Evolutionary conservation across 2,888 invertebrate genomes (phyloP).

Genomic region (Marronus borbonicus): DNA sequence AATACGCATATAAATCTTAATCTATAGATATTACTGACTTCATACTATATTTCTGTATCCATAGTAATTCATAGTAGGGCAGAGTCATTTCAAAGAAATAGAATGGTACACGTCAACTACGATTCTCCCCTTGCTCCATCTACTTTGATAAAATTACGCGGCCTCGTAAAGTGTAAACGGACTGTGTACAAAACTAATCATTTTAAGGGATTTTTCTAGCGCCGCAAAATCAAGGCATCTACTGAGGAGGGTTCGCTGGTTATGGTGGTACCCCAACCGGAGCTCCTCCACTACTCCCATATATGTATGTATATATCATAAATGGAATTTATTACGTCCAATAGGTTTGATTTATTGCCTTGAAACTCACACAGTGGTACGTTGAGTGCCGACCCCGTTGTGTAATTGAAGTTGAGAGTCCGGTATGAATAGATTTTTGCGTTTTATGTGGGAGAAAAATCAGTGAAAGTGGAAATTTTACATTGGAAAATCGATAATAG

Average conservation of each 20-base stretch:
- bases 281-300: conserved; percentile 11
- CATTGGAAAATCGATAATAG: background rate
- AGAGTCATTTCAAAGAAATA: conserved; percentile 1
- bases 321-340: conserved; percentile 57
- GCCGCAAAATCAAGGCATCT: conserved; percentile 43
- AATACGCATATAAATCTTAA: no score
- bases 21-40: no score
- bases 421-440: conserved; percentile 9
- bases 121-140: conserved; percentile 23
- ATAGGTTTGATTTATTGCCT: conserved; percentile 55
- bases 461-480: conserved; percentile 2
- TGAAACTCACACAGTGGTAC: conserved; percentile 1
- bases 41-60: no score
- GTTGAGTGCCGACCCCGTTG: conserved; percentile 12
- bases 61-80: no score
- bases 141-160: conserved; percentile 53
- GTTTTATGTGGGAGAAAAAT: background rate
- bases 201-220: conserved; percentile 53
- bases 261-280: background rate
- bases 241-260: conserved; percentile 13
- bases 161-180: conserved; percentile 51
- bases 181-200: conserved; percentile 55
- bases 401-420: conserved; percentile 12
- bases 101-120: background rate
- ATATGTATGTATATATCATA: conserved; percentile 53